These are phyloP conservation scores for Monochamus saltuarius DNA, from an alignment of 1,140 invertebrate genomes.

Conservation along the genomic window DNA sequence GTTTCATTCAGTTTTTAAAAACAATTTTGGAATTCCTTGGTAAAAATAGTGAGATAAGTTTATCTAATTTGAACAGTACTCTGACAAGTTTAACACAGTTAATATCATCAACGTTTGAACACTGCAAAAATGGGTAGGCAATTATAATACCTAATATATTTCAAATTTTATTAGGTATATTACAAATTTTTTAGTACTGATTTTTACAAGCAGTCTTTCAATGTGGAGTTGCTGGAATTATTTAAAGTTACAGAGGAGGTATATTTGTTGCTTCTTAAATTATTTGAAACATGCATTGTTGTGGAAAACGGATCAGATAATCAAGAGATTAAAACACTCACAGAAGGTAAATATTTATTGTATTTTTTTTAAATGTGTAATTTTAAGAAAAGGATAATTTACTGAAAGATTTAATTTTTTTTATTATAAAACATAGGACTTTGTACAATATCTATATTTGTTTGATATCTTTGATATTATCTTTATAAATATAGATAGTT, in stretches of 20 bases:
- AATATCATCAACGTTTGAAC: constrained; percentile 22
- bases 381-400: too few relatives aligned
- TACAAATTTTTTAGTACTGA: constrained; percentile 17
- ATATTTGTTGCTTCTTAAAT: constrained; percentile 9
- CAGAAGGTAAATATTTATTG: background rate
- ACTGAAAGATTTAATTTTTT: too few relatives aligned
- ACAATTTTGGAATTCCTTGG: constrained; percentile 11
- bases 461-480: too few relatives aligned
- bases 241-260: constrained; percentile 22
- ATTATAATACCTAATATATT: constrained; percentile 1
- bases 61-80: constrained; percentile 5
- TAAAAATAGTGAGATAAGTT: constrained; percentile 1
- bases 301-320: background rate
- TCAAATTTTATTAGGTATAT: background rate
- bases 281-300: constrained; percentile 3
- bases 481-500: too few relatives aligned
- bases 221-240: constrained; percentile 19
- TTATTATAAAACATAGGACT: too few relatives aligned
- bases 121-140: constrained; percentile 23
- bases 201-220: constrained; percentile 14
- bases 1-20: constrained; percentile 14
- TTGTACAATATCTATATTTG: too few relatives aligned
- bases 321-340: background rate
- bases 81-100: constrained; percentile 11
- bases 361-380: background rate